Base-by-base conservation (phyloP, 2,888 invertebrate species). In the Dinocampus coccinellae region DNA sequence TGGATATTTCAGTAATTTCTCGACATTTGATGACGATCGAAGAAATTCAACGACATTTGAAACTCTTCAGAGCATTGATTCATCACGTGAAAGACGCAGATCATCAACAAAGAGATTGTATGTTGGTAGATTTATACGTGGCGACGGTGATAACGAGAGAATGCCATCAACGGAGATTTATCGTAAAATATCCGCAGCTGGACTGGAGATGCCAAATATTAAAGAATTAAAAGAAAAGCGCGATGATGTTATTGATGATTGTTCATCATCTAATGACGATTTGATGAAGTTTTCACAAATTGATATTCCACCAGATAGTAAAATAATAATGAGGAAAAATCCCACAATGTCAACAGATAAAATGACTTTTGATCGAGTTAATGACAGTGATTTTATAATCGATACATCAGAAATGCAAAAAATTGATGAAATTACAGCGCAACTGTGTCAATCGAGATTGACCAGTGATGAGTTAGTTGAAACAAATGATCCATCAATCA, bases 1-100 rank as follows among this genome's bases (percentile, higher is more conserved):
- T 68, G 85, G 85, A 1, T 84, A 85, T 75, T 83, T 79, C 22
- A 85, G 84, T 68, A 84, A 79, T 22, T 71, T 84, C 26, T 81
- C 82, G 2, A 85, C 85, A 2, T 83, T 85, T 69, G 85, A 85
- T 78, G 85, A 85, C 58, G 85, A 85, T 36, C 74, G 83, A 24
- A 78, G 83, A 47, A 79, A 76, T 20, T 78, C 83, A 77, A 76
- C 62, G 77, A 80, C 11, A 9, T 71, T 29, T 70, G 24, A 79
- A 76, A 62, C 63, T 6, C 42, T 52, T 2, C 67, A 57, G 7
- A 42, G 47, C 11, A 16, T 67, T 9, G 24, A 10, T 13, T 22
- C 34, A n/a, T n/a, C 61, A 71, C 76, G 71, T 22, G 82, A 77
- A 71, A 70, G 78, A 62, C 78, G 83, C 9, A 74, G 79, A 64